Evolutionary conservation across 2,888 invertebrate genomes (phyloP), one percentile per base, ranked within the genome.

Genomic region (Deroplatys truncata): DNA sequence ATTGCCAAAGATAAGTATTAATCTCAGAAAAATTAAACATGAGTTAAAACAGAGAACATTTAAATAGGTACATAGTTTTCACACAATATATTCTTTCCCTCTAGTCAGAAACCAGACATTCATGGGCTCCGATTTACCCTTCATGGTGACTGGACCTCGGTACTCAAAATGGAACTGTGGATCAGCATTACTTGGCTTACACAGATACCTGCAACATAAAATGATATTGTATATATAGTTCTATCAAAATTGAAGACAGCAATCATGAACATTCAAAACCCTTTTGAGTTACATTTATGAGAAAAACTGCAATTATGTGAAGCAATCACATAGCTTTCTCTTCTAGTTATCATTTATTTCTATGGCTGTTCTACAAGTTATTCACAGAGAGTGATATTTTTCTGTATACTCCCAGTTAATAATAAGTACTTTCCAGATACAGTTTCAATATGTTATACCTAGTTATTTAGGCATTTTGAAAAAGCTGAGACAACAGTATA

Each of bases 111-210:
- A 97, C 97, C 98, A 98, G 29, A 98, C 98, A 93, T 98, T 96
- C 98, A 98, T 98, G 2, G 98, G 98, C 91, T 98, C 98, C 7
- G 98, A 96, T 93, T 98, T 98, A 87, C 98, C 98, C 94, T 98
- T 98, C 98, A 98, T 98, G 43, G 95, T 95, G 28, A 98, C 96
- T 90, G 98, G 97, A 28, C 98, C 98, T 88, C 98, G 96, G 92
- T 97, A 97, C 35, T 97, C 97, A 92, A 98, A 95, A 91, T 96
- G 94, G 92, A 98, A 98, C 92, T 97, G 96, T 72, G 97, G 97
- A 92, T 98, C 98, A 92, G 95, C 95, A 94, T 98, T 98, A 92
- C 98, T 97, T 90, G 96, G 96, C 91, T 96, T 95, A 93, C 96
- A 96, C 89, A 98, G 94, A 92, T 96, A 96, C 92, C 98, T 98